Base-by-base conservation (phyloP, 2,888 invertebrate genomes). In the Iphiclides podalirius region DNA sequence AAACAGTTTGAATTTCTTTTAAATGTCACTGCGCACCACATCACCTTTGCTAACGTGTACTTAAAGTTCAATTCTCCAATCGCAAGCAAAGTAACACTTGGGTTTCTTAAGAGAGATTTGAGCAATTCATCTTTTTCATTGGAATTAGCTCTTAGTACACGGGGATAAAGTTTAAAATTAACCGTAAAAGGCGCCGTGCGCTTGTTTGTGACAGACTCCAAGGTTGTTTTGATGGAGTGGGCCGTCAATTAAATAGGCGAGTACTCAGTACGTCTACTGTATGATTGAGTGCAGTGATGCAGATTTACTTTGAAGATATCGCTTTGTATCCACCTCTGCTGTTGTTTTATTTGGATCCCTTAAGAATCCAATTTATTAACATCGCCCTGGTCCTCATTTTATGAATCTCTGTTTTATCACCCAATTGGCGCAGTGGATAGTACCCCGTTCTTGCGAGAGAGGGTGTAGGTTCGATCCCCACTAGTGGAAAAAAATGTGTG, bases 271-370 rank as follows among this genome's bases (percentile, higher is more conserved):
- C 71, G 70, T 77, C 74, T 72, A 67, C 64, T 66, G 66, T 74
- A 70, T 85, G 86, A 85, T 82, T 79, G 84, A 85, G 81, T 81
- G 81, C 82, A 82, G 69, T 75, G 76, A 81, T 81, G 81, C 83
- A 83, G 77, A 77, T 79, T 75, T 63, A 55, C 71, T 78, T 70
- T 65, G 66, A 68, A 73, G 74, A 76, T 76, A 66, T 57, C 38
- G 38, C 34, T 35, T 28, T 44, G 58, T 56, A 55, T 47, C 47
- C 50, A 54, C 50, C 53, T 59, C 61, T 58, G 59, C 55, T 53
- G 50, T 53, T 57, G 53, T 59, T 57, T 41, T 37, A 16, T 46
- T 59, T 50, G 41, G 47, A 48, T 54, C 52, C 35, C 45, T 41
- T 43, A 17, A 17, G 34, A 34, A 4, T 28, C 28, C 8, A 28